Percentiles rank a stretch among this genome's conserved stretches.
Conservation (phyloP, 1,140 invertebrate species). For the Eupeodes corollae region DNA sequence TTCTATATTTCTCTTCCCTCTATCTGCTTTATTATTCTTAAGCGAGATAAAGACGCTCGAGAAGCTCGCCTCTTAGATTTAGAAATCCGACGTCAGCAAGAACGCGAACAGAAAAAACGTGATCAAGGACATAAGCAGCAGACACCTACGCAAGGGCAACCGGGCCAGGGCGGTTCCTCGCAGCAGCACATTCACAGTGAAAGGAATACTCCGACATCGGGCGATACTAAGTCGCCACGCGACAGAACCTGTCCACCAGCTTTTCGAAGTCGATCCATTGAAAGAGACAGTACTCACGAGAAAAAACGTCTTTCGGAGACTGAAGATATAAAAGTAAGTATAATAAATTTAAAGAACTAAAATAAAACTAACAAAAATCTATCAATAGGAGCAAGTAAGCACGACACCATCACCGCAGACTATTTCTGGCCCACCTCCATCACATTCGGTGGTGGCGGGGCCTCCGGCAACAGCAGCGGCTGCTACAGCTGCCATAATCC, state of each 20-base stretch:
- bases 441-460: constrained; percentile 31
- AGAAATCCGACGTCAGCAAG: constrained; percentile 35
- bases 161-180: neutral
- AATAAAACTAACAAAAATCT: neutral
- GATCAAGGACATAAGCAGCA: constrained; percentile 17
- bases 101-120: constrained; percentile 33
- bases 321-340: constrained; percentile 30
- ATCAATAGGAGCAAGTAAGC: constrained; percentile 25
- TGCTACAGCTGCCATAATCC: constrained; percentile 37
- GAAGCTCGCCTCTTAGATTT: constrained; percentile 36
- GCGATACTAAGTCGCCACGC: constrained; percentile 25
- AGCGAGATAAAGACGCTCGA: constrained; percentile 36
- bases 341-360: neutral
- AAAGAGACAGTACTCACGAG: constrained; percentile 30
- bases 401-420: constrained; percentile 33
- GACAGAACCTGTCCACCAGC: constrained; percentile 31
- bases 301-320: constrained; percentile 27
- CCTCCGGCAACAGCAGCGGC: constrained; percentile 37
- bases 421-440: constrained; percentile 22
- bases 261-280: constrained; percentile 33
- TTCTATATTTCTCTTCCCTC: neutral
- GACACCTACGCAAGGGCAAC: constrained; percentile 9
- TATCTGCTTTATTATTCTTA: constrained; percentile 10
- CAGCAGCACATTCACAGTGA: constrained; percentile 15
- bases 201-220: constrained; percentile 15